These are phyloP conservation scores for Loripinus fragilis DNA, from an alignment of 2,888 invertebrate genomes.

Conservation along the genomic window DNA sequence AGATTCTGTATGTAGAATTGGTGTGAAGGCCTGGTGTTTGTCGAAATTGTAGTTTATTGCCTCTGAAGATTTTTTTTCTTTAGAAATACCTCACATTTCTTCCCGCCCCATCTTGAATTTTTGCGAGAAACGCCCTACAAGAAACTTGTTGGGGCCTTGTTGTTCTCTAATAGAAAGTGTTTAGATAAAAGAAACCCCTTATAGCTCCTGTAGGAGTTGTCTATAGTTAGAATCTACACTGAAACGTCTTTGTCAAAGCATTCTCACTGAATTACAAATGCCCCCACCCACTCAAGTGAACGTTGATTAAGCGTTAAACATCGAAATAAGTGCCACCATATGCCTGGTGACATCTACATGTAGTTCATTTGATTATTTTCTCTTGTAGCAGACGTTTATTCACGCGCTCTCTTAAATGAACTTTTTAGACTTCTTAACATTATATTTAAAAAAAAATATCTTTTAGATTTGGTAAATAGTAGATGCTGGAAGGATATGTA, in stretches of 20 bases:
- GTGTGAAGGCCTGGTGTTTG: conserved; percentile 7
- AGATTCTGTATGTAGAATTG: background rate
- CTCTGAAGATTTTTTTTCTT: background rate
- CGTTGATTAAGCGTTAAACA: too few species aligned
- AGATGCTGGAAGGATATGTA: too few species aligned
- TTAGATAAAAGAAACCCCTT: background rate
- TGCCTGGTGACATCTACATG: too few species aligned
- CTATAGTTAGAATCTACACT: background rate
- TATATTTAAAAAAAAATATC: too few species aligned
- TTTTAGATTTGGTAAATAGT: too few species aligned
- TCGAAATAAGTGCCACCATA: too few species aligned
- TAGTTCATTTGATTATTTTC: too few species aligned
- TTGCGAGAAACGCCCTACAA: background rate
- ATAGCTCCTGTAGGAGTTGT: background rate
- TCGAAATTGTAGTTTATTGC: background rate
- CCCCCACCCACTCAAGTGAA: background rate
- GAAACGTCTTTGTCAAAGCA: background rate
- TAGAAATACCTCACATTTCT: background rate
- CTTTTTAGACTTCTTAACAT: too few species aligned
- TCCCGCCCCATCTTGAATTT: background rate
- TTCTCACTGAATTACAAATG: background rate
- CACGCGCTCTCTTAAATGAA: too few species aligned
- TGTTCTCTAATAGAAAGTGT: background rate
- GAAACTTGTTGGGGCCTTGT: background rate
- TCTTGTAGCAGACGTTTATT: too few species aligned